A percentile compares a stretch with the other conserved stretches of the same genome.
Evolutionary conservation across 2,888 invertebrate species (phyloP).

Genomic region (Nomada ruficornis): DNA sequence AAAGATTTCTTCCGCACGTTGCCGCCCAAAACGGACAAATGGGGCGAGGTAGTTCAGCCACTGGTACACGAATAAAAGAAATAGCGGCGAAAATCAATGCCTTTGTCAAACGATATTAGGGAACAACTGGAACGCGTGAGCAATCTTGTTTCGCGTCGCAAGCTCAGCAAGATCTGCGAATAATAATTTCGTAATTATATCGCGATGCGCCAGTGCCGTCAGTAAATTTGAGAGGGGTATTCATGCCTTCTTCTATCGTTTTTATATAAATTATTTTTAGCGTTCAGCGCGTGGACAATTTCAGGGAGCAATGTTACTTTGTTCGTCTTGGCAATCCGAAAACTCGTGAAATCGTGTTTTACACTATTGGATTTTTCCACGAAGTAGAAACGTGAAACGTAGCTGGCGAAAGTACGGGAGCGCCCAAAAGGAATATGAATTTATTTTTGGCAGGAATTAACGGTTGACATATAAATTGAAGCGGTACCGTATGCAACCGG

Average conservation of each 20-base stretch:
- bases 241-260: too few species aligned
- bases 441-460: neutral
- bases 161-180: neutral
- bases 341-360: neutral
- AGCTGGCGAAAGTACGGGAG: neutral
- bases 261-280: too few species aligned
- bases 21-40: conserved; percentile 81
- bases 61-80: conserved; percentile 72
- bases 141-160: neutral
- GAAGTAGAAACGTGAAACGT: neutral
- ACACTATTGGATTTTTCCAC: too few species aligned
- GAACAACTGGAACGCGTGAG: neutral
- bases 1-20: conserved; percentile 81
- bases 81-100: conserved; percentile 73
- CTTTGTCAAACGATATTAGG: conserved; percentile 38
- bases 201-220: neutral
- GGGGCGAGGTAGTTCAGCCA: conserved; percentile 78
- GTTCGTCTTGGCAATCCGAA: too few species aligned
- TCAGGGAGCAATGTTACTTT: neutral
- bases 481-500: neutral
- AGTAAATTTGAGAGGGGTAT: neutral
- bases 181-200: neutral
- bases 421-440: neutral
- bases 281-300: neutral
- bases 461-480: neutral